These are phyloP conservation scores for Eilema depressum DNA, from an alignment of 2,888 invertebrate species.

Conservation along the genomic window DNA sequence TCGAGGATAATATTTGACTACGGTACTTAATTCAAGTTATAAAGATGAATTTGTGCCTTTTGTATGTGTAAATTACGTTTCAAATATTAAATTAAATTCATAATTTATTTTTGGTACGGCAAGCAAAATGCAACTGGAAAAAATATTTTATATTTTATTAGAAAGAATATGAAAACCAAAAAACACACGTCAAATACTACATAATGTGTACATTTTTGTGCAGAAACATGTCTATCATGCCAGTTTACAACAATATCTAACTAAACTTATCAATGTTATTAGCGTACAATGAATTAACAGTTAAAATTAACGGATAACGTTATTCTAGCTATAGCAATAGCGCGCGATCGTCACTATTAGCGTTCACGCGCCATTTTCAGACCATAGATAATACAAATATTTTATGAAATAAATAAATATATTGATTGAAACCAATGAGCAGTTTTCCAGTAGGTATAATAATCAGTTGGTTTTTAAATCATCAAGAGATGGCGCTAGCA, in stretches of 20 bases:
- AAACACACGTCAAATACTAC: not conserved
- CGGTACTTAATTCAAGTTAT: not conserved
- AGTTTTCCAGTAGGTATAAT: no score
- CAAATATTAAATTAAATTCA: not conserved
- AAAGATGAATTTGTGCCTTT: not conserved
- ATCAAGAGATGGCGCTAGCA: no score
- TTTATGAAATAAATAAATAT: not conserved
- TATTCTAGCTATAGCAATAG: slow-evolving; percentile 39
- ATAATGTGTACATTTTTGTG: slow-evolving; percentile 41
- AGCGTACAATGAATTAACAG: slow-evolving; percentile 46
- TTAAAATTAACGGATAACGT: slow-evolving; percentile 43
- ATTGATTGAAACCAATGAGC: no score
- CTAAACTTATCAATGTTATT: not conserved
- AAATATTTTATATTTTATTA: slow-evolving; percentile 14
- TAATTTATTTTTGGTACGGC: not conserved
- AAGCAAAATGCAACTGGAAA: not conserved
- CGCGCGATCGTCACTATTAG: not conserved
- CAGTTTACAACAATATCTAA: slow-evolving; percentile 37
- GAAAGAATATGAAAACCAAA: slow-evolving; percentile 28
- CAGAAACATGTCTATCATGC: slow-evolving; percentile 46
- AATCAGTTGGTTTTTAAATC: no score
- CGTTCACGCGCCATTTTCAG: not conserved
- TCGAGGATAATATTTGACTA: not conserved
- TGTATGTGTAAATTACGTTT: not conserved
- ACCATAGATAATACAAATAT: not conserved